Conservation (phyloP, 2,888 invertebrate genomes). For the Toxonevra muliebris region DNA sequence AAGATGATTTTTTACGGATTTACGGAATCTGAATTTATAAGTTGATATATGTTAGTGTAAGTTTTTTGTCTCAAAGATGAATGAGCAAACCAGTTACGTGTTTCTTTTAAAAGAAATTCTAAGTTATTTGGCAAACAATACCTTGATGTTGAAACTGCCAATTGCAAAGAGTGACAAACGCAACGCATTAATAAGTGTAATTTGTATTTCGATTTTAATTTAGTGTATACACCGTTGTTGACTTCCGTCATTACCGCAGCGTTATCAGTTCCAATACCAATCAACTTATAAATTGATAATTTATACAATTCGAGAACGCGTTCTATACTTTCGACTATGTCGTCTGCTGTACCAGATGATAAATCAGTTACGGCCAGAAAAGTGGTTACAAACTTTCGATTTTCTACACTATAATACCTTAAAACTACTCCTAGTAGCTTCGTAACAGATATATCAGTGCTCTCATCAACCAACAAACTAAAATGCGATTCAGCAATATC, state of each 20-base stretch:
- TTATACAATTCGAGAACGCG: too few relatives aligned
- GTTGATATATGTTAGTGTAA: constrained; percentile 7
- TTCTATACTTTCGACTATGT: constrained; percentile 15
- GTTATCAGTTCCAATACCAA: constrained; percentile 6
- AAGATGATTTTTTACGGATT: too few relatives aligned
- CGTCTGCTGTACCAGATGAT: constrained; percentile 18
- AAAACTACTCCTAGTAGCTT: constrained; percentile 28
- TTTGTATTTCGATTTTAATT: constrained; percentile 9
- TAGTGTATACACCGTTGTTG: constrained; percentile 6
- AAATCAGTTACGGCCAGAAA: constrained; percentile 26
- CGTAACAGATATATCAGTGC: constrained; percentile 23
- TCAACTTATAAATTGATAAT: constrained; percentile 7
- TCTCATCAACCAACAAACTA: constrained; percentile 29
- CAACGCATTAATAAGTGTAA: constrained; percentile 3
- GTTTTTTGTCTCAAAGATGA: constrained; percentile 20
- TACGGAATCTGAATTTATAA: constrained; percentile 21
- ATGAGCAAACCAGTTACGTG: constrained; percentile 12
- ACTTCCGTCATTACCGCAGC: constrained; percentile 5
- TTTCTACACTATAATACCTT: constrained; percentile 22
- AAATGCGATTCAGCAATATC: constrained; percentile 27
- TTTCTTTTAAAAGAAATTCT: neutral
- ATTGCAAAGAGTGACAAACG: neutral
- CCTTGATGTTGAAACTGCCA: neutral
- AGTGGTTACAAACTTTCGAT: constrained; percentile 19
- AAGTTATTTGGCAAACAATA: constrained; percentile 9